phyloP scores from a whole-genome alignment of 2,113 vertebrate genomes.

The Collichthys lucidus region DNA sequence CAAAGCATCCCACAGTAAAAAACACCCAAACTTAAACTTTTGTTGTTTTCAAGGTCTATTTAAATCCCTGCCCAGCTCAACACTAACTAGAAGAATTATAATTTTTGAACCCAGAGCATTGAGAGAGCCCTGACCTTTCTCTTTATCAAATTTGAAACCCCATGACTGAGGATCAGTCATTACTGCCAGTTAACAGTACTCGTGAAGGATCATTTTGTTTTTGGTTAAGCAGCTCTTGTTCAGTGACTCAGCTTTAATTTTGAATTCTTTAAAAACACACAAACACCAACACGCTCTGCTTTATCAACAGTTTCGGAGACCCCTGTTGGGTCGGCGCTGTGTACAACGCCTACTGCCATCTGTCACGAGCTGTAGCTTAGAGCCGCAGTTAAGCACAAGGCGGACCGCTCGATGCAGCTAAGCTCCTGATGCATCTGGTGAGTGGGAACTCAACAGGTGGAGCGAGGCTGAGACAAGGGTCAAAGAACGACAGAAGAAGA shows the following conservation, averaged over 20 bases:
- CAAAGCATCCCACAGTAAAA: too few relatives aligned
- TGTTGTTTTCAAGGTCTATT: too few relatives aligned
- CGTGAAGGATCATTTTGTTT: not conserved
- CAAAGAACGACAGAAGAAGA: slow-evolving; percentile 1
- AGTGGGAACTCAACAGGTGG: slow-evolving; percentile 16
- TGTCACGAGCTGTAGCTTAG: slow-evolving; percentile 17
- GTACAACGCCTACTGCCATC: slow-evolving; percentile 35
- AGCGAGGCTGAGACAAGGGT: not conserved
- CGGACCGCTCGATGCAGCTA: not conserved
- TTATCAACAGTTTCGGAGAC: slow-evolving; percentile 4
- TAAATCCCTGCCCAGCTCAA: too few relatives aligned
- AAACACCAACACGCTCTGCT: slow-evolving; percentile 6
- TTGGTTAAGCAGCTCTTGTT: not conserved
- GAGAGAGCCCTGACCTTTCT: not conserved
- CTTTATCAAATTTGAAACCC: not conserved
- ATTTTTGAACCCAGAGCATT: too few relatives aligned
- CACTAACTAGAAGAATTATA: too few relatives aligned
- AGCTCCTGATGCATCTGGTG: not conserved
- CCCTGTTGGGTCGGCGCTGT: not conserved
- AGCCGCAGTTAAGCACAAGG: not conserved
- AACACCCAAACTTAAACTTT: too few relatives aligned
- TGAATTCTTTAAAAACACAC: not conserved
- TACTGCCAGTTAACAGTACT: not conserved
- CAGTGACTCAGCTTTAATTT: slow-evolving; percentile 3
- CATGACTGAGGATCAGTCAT: not conserved